These are phyloP conservation scores for Drosophila nannoptera DNA, from an alignment of 1,140 invertebrate species.

Conservation along the genomic window DNA sequence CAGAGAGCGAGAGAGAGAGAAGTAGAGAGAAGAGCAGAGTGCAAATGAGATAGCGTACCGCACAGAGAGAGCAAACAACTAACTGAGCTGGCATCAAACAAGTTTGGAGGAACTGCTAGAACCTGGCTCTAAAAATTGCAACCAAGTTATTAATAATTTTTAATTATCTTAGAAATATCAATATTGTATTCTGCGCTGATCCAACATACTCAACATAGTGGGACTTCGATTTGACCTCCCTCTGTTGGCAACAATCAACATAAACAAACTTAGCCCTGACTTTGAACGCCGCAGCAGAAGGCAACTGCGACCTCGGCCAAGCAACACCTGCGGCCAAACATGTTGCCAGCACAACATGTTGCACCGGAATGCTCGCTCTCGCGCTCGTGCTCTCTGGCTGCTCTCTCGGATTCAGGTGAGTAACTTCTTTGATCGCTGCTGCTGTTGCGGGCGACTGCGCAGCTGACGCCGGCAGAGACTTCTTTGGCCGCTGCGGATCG, in stretches of 20 bases:
- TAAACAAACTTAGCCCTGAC: constrained; percentile 75
- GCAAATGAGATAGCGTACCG: constrained; percentile 18
- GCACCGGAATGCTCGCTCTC: constrained; percentile 7
- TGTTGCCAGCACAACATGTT: constrained; percentile 58
- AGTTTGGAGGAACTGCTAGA: constrained; percentile 45
- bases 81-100: constrained; percentile 53
- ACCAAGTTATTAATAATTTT: background rate
- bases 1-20: background rate
- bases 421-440: constrained; percentile 47
- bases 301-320: constrained; percentile 51
- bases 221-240: background rate
- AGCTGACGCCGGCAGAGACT: constrained; percentile 37
- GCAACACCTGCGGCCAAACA: constrained; percentile 56
- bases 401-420: constrained; percentile 26
- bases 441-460: constrained; percentile 28
- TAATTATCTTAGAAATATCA: background rate
- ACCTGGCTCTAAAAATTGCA: constrained; percentile 9
- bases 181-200: background rate
- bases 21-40: background rate
- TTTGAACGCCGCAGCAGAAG: constrained; percentile 62
- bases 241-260: constrained; percentile 22
- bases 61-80: constrained; percentile 23
- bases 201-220: background rate
- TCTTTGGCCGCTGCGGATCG: constrained; percentile 59
- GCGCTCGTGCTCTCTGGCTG: constrained; percentile 1